These are phyloP conservation scores for Macropodus opercularis DNA, from an alignment of 2,797 vertebrate genomes.

Conservation along the genomic window DNA sequence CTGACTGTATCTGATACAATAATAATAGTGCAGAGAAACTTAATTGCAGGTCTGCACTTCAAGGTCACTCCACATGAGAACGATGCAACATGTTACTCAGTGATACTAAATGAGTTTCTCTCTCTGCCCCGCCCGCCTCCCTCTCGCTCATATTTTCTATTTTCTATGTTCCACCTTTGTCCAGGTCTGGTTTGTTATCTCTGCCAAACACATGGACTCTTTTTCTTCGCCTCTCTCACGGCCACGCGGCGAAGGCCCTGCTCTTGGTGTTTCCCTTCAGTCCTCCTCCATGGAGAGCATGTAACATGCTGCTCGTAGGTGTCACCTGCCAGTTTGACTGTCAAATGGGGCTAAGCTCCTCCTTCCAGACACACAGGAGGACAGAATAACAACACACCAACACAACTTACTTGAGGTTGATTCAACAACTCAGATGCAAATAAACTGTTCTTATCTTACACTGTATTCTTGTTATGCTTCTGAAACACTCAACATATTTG, in stretches of 20 bases:
- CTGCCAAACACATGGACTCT: conserved; percentile 37
- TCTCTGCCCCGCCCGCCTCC: background rate
- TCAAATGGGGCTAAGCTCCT: background rate
- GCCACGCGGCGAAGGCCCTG: background rate
- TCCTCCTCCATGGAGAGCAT: conserved; percentile 5
- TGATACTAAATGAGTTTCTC: conserved; percentile 4
- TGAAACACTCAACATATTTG: conserved; percentile 10
- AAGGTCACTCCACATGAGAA: conserved; percentile 24
- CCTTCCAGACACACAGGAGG: background rate
- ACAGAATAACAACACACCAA: background rate
- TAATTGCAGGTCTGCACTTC: background rate
- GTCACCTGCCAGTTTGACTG: background rate
- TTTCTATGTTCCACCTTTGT: conserved; percentile 26
- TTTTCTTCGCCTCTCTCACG: background rate
- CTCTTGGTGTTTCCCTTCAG: conserved; percentile 5
- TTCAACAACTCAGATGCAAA: background rate
- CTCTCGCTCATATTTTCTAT: background rate
- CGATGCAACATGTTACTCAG: background rate
- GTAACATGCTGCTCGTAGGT: background rate
- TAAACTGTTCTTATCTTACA: too few species aligned
- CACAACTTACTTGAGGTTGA: conserved; percentile 4
- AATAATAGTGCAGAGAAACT: too few species aligned
- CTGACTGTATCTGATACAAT: too few species aligned
- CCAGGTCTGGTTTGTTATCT: conserved; percentile 42
- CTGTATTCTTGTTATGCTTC: too few species aligned